A percentile compares a stretch with the other conserved stretches of the same genome.
These are phyloP conservation scores for Drosophila dunni DNA, from an alignment of 1,140 invertebrate genomes.

Conservation along the genomic window DNA sequence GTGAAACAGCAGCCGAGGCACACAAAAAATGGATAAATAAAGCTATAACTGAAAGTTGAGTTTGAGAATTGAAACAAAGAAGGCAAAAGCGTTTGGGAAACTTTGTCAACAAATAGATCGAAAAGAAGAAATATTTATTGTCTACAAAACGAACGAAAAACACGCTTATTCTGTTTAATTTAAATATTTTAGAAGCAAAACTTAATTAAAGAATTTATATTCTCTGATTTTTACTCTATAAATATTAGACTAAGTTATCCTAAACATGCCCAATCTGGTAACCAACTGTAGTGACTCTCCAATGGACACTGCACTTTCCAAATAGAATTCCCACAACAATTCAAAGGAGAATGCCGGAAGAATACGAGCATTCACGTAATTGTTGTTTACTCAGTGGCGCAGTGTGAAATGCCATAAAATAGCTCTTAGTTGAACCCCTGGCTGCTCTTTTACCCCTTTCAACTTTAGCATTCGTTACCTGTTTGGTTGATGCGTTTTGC, in stretches of 20 bases:
- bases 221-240: too few species aligned
- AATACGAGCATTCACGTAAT: slow-evolving; percentile 53
- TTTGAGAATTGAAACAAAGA: slow-evolving; percentile 20
- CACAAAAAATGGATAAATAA: neutral
- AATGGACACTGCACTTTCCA: slow-evolving; percentile 24
- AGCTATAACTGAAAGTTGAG: slow-evolving; percentile 15
- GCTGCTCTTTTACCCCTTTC: neutral
- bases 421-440: neutral
- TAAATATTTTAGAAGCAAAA: too few species aligned
- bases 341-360: slow-evolving; percentile 7
- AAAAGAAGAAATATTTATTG: neutral
- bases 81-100: slow-evolving; percentile 22
- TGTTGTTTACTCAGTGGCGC: slow-evolving; percentile 61
- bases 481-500: slow-evolving; percentile 56
- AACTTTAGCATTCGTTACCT: slow-evolving; percentile 19
- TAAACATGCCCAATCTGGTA: neutral
- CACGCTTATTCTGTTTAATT: neutral
- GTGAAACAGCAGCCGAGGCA: slow-evolving; percentile 8
- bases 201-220: too few species aligned
- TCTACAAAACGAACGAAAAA: neutral
- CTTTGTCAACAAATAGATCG: slow-evolving; percentile 25
- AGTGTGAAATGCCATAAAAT: slow-evolving; percentile 25
- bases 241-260: neutral
- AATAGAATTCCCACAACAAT: slow-evolving; percentile 29
- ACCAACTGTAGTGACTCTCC: slow-evolving; percentile 13